phyloP scores from a whole-genome alignment of 2,797 vertebrate genomes.

The Pipistrellus kuhlii region DNA sequence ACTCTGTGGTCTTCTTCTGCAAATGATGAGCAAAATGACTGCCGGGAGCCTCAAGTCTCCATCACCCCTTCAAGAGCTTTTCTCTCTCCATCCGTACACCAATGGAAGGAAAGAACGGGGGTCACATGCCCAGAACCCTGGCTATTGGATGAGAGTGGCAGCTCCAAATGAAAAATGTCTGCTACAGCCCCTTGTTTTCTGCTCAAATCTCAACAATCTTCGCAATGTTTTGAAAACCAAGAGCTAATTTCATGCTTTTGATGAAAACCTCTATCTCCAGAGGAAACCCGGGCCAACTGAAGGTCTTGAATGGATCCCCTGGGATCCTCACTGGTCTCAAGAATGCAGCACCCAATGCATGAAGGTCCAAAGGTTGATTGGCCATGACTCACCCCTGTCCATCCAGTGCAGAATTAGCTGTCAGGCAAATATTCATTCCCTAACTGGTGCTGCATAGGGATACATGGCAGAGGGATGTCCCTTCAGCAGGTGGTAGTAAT shows the following conservation, averaged over 20 bases:
- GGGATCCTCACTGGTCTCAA: neutral
- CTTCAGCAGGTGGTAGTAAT: neutral
- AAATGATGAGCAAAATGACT: neutral
- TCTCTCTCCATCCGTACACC: neutral
- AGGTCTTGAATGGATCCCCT: neutral
- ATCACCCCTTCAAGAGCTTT: neutral
- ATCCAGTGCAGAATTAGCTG: neutral
- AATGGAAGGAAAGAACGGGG: neutral
- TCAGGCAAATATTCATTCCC: neutral
- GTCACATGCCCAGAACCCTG: neutral
- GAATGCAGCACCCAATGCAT: neutral
- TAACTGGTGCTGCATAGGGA: neutral
- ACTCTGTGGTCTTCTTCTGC: neutral
- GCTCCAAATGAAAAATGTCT: neutral
- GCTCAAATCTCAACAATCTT: neutral
- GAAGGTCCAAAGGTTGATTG: neutral
- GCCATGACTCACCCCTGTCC: neutral
- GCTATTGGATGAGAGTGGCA: neutral
- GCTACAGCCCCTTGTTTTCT: neutral
- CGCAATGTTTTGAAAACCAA: slow-evolving; percentile 28
- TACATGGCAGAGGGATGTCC: neutral
- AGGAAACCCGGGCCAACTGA: neutral
- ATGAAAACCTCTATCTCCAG: neutral
- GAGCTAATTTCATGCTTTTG: neutral
- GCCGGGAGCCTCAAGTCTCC: neutral